Conservation (phyloP, 2,113 vertebrate genomes). For the Ageneiosus marmoratus region DNA sequence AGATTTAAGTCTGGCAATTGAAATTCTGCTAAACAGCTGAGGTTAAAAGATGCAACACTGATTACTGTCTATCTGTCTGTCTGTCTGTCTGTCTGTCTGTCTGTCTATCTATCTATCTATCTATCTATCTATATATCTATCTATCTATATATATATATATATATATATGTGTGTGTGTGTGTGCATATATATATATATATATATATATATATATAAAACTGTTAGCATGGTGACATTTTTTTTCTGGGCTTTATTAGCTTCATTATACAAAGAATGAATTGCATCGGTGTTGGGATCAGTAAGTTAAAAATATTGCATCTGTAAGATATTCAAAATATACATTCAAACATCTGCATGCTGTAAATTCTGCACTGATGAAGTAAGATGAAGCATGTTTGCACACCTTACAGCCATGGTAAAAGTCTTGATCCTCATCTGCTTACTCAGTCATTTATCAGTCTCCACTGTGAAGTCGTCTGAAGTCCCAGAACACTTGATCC, state of each 20-base stretch:
- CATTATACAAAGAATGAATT: neutral
- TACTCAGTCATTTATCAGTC: conserved; percentile 21
- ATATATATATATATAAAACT: neutral
- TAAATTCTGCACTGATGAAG: neutral
- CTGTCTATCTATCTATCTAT: too few relatives aligned
- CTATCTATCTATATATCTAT: too few relatives aligned
- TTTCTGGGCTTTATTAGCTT: neutral
- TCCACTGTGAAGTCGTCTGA: neutral
- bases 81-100: too few relatives aligned
- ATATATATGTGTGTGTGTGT: too few relatives aligned
- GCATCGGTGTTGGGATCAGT: neutral
- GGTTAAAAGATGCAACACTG: too few relatives aligned
- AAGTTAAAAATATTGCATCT: neutral
- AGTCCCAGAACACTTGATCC: conserved; percentile 4
- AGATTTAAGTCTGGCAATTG: too few relatives aligned
- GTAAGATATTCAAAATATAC: neutral
- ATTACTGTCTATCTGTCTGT: too few relatives aligned
- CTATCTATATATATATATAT: too few relatives aligned
- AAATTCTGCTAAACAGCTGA: too few relatives aligned
- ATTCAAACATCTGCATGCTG: neutral
- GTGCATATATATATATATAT: too few relatives aligned
- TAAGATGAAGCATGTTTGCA: neutral
- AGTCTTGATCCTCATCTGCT: neutral
- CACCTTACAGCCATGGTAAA: too few relatives aligned
- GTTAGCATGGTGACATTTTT: neutral